Evolutionary conservation across 2,113 vertebrate genomes (phyloP).

Genomic region (Grus americana): DNA sequence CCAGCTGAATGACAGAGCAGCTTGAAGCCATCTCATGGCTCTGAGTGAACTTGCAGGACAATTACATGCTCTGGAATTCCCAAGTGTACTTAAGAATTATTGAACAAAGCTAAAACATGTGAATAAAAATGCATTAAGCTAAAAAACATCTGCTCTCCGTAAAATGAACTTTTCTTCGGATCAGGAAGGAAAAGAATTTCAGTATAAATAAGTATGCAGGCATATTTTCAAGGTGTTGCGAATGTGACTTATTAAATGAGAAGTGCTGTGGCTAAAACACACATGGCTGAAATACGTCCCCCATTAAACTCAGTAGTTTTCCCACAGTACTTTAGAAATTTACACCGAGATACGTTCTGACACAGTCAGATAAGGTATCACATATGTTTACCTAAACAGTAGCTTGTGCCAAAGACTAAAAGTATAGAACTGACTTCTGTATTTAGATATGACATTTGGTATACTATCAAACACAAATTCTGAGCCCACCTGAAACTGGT

Average conservation of each 20-base stretch:
- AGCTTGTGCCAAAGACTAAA: conserved; percentile 16
- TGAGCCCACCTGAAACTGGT: conserved; percentile 46
- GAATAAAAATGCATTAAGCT: conserved; percentile 63
- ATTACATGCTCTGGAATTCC: conserved; percentile 50
- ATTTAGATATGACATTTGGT: conserved; percentile 48
- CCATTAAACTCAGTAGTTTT: neutral
- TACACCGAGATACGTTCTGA: conserved; percentile 9
- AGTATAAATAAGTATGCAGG: conserved; percentile 36
- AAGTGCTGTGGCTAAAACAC: conserved; percentile 34
- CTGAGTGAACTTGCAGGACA: conserved; percentile 41
- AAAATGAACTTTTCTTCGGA: conserved; percentile 59
- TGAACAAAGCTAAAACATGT: conserved; percentile 61
- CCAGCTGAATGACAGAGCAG: conserved; percentile 32
- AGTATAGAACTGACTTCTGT: conserved; percentile 22
- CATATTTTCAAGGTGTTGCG: conserved; percentile 57
- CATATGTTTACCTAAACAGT: conserved; percentile 49
- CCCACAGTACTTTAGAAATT: conserved; percentile 12
- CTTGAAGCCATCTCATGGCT: conserved; percentile 9
- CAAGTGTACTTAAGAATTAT: conserved; percentile 45
- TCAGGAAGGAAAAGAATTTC: conserved; percentile 53
- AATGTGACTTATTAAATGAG: conserved; percentile 44
- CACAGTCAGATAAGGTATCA: conserved; percentile 41
- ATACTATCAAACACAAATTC: conserved; percentile 31
- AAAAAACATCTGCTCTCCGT: conserved; percentile 62
- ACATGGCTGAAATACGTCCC: conserved; percentile 18